Conservation (phyloP, 2,113 vertebrate genomes). For the Barbus barbus region DNA sequence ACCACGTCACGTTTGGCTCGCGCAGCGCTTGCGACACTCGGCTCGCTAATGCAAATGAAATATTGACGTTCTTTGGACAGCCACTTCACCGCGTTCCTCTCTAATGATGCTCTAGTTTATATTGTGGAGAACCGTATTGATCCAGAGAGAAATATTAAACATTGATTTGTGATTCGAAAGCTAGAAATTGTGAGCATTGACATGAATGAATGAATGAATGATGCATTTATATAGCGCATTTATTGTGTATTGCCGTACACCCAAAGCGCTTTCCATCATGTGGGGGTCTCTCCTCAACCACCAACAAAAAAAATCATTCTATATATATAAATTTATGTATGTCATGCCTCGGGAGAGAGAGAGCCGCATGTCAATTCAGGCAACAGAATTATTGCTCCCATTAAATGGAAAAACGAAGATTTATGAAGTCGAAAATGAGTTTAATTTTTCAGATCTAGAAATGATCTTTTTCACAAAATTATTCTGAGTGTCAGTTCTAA, state of each 20-base stretch:
- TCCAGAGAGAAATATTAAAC: slow-evolving; percentile 12
- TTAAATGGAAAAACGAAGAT: too few relatives aligned
- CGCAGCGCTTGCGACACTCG: neutral
- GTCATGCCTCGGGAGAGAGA: neutral
- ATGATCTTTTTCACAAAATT: neutral
- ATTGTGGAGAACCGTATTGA: neutral
- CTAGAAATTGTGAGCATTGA: neutral
- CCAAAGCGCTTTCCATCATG: too few relatives aligned
- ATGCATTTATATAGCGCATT: too few relatives aligned
- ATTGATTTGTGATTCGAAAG: slow-evolving; percentile 23
- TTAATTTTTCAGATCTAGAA: neutral
- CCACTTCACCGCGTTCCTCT: neutral
- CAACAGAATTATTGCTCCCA: neutral
- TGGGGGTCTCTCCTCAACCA: too few relatives aligned
- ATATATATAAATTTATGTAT: too few relatives aligned
- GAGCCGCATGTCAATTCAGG: neutral
- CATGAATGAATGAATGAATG: too few relatives aligned
- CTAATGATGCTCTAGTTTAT: slow-evolving; percentile 10
- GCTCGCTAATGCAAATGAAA: slow-evolving; percentile 30
- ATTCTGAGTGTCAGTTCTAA: neutral
- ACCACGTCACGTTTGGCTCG: neutral
- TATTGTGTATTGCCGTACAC: too few relatives aligned
- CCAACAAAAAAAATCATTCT: too few relatives aligned
- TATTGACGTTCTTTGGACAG: neutral
- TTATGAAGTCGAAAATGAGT: neutral